Evolutionary conservation across 2,113 vertebrate species (phyloP).

Genomic region (Pitta sordida): DNA sequence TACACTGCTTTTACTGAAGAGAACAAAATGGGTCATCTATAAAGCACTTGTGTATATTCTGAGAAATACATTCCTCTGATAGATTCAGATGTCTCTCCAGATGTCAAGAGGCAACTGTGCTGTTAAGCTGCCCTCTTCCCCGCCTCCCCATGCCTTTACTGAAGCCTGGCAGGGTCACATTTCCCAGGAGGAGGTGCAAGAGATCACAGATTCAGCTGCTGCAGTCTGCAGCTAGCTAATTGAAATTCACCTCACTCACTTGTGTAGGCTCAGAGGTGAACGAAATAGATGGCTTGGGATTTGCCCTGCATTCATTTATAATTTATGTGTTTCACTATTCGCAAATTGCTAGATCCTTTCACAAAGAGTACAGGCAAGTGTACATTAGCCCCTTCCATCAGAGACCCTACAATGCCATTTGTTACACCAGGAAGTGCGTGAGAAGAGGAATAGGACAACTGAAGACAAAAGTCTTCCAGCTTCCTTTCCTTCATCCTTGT

Average conservation of each 20-base stretch:
- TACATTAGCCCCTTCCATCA: not conserved
- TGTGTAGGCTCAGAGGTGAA: not conserved
- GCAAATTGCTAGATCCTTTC: not conserved
- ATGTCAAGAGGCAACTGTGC: not conserved
- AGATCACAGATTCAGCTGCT: not conserved
- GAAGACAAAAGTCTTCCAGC: not conserved
- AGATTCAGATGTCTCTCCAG: not conserved
- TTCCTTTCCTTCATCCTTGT: not conserved
- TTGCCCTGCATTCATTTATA: not conserved
- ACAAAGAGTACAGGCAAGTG: not conserved
- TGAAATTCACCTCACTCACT: not conserved
- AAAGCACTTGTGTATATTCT: not conserved
- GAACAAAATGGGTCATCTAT: not conserved
- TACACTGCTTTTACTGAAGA: not conserved
- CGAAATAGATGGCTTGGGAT: not conserved
- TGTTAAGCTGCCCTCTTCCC: not conserved
- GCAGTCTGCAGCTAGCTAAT: not conserved
- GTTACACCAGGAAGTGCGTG: not conserved
- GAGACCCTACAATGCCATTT: not conserved
- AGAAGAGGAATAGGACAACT: not conserved
- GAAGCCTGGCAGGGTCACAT: fast-evolving
- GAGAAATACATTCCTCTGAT: not conserved
- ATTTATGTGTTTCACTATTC: not conserved
- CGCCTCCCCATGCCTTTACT: not conserved
- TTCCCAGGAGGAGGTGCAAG: not conserved